These are phyloP conservation scores for Muschampia plurimacula DNA, from an alignment of 2,888 invertebrate species.

Conservation along the genomic window DNA sequence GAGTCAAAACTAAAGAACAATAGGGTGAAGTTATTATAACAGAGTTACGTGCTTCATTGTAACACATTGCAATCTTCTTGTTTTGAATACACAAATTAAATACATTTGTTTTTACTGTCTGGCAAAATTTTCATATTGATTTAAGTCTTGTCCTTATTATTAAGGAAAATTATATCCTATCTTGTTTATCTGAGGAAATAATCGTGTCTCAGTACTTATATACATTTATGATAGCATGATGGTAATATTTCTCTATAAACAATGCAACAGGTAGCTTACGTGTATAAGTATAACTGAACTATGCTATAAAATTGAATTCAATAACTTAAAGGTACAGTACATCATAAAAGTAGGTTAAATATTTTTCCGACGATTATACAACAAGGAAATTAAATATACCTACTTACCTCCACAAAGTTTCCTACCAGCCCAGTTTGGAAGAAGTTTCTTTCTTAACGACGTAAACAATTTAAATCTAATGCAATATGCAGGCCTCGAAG, in stretches of 20 bases:
- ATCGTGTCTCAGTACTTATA: no score
- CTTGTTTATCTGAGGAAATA: no score
- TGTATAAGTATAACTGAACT: no score
- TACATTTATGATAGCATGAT: no score
- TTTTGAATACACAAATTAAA: neutral
- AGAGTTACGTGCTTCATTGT: constrained; percentile 34
- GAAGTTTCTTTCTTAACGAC: constrained; percentile 83
- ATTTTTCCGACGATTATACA: constrained; percentile 16
- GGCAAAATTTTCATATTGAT: no score
- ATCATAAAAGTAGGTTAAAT: constrained; percentile 11
- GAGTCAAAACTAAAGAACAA: constrained; percentile 43
- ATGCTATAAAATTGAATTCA: neutral
- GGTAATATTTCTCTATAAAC: no score
- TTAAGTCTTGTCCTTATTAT: no score
- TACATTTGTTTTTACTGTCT: no score
- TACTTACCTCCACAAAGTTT: constrained; percentile 56
- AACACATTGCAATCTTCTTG: neutral
- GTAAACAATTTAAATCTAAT: constrained; percentile 85
- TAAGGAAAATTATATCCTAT: no score
- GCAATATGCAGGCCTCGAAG: constrained; percentile 77
- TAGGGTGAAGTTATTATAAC: constrained; percentile 40
- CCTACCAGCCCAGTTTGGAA: constrained; percentile 59
- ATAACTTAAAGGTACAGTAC: neutral
- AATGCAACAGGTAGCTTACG: no score
- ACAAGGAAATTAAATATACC: constrained; percentile 58